Conservation (phyloP, 92 coral and sea anemone species). For the Epizoanthus illoricatus region DNA sequence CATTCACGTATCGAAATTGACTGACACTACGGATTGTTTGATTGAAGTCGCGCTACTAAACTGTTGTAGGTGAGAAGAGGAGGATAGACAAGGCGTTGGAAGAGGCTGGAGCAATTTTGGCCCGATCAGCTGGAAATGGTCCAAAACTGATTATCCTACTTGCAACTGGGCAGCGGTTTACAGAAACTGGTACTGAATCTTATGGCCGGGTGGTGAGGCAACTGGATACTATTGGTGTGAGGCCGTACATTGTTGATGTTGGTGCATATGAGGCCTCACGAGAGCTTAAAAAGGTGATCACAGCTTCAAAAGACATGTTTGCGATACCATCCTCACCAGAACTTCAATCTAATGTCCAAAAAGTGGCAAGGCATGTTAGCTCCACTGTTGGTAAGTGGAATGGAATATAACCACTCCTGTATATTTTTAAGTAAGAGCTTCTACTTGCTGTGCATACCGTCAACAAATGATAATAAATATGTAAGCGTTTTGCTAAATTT, state of each 20-base stretch:
- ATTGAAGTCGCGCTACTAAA: neutral
- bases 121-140: constrained; percentile 1
- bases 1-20: too few relatives aligned
- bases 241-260: constrained; percentile 57
- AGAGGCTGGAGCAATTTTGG: constrained; percentile 43
- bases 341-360: constrained; percentile 62
- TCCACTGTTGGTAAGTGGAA: constrained; percentile 48
- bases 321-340: constrained; percentile 49
- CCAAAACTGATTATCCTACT: constrained; percentile 46
- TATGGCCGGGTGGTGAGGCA: constrained; percentile 33
- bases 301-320: constrained; percentile 48
- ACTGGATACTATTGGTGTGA: constrained; percentile 62
- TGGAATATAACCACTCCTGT: too few relatives aligned
- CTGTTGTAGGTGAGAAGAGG: constrained; percentile 62
- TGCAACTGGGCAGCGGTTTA: constrained; percentile 35
- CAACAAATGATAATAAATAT: too few relatives aligned
- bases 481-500: too few relatives aligned
- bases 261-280: constrained; percentile 59
- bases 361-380: constrained; percentile 62
- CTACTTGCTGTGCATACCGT: too few relatives aligned
- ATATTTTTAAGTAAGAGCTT: neutral
- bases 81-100: constrained; percentile 58
- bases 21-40: neutral
- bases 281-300: constrained; percentile 48
- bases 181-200: constrained; percentile 39